A percentile compares a stretch with the other conserved stretches of the same genome.
Conservation (phyloP, 1,140 invertebrate genomes). For the Euura saliciscinereae region DNA sequence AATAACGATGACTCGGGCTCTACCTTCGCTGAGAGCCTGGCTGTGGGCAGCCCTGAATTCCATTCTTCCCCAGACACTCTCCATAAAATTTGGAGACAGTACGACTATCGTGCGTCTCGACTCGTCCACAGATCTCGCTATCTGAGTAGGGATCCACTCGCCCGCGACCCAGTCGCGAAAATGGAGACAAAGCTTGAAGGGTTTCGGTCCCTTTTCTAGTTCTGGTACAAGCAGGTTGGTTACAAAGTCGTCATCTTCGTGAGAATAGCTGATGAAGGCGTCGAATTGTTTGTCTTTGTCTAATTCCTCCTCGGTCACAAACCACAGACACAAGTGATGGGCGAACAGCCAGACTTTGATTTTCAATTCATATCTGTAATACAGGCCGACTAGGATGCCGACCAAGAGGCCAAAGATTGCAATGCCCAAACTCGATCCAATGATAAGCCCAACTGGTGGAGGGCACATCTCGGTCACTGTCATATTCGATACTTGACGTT, state of each 20-base stretch:
- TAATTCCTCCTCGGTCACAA: constrained; percentile 73
- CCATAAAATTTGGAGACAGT: constrained; percentile 80
- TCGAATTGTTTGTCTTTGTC: constrained; percentile 83
- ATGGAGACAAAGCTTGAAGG: constrained; percentile 78
- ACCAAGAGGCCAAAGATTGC: constrained; percentile 59
- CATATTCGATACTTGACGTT: constrained; percentile 47
- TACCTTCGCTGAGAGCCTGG: constrained; percentile 75
- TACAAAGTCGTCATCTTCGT: constrained; percentile 80
- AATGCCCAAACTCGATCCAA: constrained; percentile 49
- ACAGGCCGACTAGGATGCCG: constrained; percentile 61
- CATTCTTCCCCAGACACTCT: constrained; percentile 84
- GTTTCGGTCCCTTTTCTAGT: constrained; percentile 66
- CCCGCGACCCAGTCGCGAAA: constrained; percentile 81
- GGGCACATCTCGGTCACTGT: constrained; percentile 62
- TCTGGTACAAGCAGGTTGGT: constrained; percentile 69
- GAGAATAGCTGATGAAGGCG: constrained; percentile 87
- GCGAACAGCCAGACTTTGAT: constrained; percentile 77
- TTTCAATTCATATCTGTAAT: constrained; percentile 68
- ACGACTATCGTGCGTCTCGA: constrained; percentile 84
- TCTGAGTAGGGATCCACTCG: constrained; percentile 80
- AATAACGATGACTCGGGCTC: constrained; percentile 77
- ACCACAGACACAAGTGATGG: constrained; percentile 67
- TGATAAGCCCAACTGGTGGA: constrained; percentile 43
- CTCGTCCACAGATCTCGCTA: constrained; percentile 76
- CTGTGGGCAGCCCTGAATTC: constrained; percentile 84